A percentile compares a stretch with the other conserved stretches of the same genome.
These are phyloP conservation scores for Carassius auratus DNA, from an alignment of 2,113 vertebrate species.

Conservation along the genomic window DNA sequence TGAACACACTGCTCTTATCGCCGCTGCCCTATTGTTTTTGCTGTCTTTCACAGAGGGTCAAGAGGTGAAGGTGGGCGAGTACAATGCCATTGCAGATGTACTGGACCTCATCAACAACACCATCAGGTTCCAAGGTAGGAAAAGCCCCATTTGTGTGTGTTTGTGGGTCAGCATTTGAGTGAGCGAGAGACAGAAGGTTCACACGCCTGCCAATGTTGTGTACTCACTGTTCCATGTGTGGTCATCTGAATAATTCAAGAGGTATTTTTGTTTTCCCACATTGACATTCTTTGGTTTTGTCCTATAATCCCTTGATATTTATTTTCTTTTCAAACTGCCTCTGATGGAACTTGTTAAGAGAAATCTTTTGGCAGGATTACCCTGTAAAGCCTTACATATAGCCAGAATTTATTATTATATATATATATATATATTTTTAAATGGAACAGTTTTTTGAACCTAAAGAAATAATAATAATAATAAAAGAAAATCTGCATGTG, in stretches of 20 bases:
- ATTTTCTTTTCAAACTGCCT: conserved; percentile 22
- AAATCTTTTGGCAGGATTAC: conserved; percentile 58
- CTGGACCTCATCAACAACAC: conserved; percentile 94
- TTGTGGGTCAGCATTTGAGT: conserved; percentile 22
- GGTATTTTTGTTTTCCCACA: conserved; percentile 64
- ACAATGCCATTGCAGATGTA: conserved; percentile 95
- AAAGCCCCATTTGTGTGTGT: conserved; percentile 26
- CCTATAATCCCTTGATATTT: conserved; percentile 53
- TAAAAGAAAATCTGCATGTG: no score
- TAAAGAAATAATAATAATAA: no score
- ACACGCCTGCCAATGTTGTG: conserved; percentile 24
- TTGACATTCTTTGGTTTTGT: conserved; percentile 66
- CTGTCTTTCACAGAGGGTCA: conserved; percentile 81
- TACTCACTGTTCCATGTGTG: conserved; percentile 5
- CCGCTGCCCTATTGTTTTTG: conserved; percentile 27
- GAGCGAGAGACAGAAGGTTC: conserved; percentile 23
- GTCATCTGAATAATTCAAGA: conserved; percentile 69
- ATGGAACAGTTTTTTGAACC: no score
- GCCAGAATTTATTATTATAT: no score
- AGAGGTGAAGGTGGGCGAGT: conserved; percentile 97
- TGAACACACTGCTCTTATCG: conserved; percentile 34
- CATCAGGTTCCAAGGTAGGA: conserved; percentile 95
- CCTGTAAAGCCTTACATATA: neutral
- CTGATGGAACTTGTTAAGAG: conserved; percentile 61
- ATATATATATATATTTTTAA: no score